Base-by-base conservation (phyloP, 2,888 invertebrate species). In the Dusona sp. region DNA sequence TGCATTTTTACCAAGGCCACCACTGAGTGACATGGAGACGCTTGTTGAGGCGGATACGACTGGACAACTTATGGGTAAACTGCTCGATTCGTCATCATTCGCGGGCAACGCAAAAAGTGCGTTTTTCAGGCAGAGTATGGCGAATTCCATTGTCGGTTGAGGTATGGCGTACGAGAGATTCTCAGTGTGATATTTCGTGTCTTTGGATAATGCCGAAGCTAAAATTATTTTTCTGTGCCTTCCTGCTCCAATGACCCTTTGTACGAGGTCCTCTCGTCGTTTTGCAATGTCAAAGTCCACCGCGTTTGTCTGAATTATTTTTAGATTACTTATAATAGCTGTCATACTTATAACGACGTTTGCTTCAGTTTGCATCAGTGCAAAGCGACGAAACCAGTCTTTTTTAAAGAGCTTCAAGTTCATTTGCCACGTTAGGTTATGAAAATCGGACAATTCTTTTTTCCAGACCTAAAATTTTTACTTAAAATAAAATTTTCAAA, bases 81-180 rank as follows among this genome's bases (percentile, higher is more conserved):
- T 80, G 90, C 87, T 83, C 88, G 92, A 74, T 77, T 90, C 91
- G 33, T 90, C 85, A 81, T 93, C 93, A 80, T 89, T 92, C 25
- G 73, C 74, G 0, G 97, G 97, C 51, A 98, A 94, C 77, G 98
- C 94, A 11, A 96, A 95, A 48, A 97, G 95, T 16, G 99, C 98
- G 95, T 98, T 99, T 88, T 97, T 96, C 79, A 99, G 94, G 94
- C 99, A 99, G 38, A 98, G 94, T 0, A 97, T 97, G 4, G 98
- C 98, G 95, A 99, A 99, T 95, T 98, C 98, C 89, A 99, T 94
- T 9, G 98, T 98, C 8, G 98, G 96, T 74, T 97, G 97, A 25
- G 98, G 98, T 89, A 98, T 97, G 1, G 98, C 98, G 91, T 97
- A 97, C 0, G 98, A 97, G 90, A 97, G 96, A 75, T 96, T 96